These are phyloP conservation scores for Vanessa tameamea DNA, from an alignment of 1,140 invertebrate genomes.

Conservation along the genomic window DNA sequence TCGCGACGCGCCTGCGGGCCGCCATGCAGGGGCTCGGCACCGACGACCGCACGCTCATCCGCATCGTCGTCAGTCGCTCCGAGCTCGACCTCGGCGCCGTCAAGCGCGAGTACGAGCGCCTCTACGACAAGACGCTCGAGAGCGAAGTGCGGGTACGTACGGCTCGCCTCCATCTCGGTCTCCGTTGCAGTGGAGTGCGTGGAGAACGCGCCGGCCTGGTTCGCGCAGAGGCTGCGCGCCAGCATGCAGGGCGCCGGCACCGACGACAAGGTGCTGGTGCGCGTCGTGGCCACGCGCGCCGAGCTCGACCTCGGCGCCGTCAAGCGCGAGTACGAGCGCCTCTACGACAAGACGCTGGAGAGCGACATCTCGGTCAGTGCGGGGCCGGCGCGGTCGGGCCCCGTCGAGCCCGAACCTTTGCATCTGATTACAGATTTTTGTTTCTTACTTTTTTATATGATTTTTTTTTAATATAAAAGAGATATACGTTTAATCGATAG, in stretches of 20 bases:
- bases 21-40: conserved; percentile 88
- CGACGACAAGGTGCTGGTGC: conserved; percentile 85
- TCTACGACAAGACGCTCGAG: conserved; percentile 86
- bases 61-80: conserved; percentile 86
- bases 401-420: no score
- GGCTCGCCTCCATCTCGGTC: neutral
- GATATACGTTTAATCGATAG: no score
- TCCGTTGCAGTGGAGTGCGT: conserved; percentile 84
- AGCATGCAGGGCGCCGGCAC: conserved; percentile 88
- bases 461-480: no score
- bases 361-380: conserved; percentile 82
- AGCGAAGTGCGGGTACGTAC: conserved; percentile 84
- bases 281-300: conserved; percentile 86
- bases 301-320: conserved; percentile 88
- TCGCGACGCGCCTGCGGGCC: conserved; percentile 86
- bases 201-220: conserved; percentile 86
- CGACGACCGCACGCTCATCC: conserved; percentile 86
- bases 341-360: conserved; percentile 86
- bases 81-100: conserved; percentile 88
- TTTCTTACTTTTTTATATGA: no score
- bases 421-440: no score
- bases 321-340: conserved; percentile 85
- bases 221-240: conserved; percentile 85
- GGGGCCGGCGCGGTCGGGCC: no score
- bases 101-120: conserved; percentile 85